These are phyloP conservation scores for Caenorhabditis afra DNA, from an alignment of 2,888 invertebrate genomes.

Conservation along the genomic window DNA sequence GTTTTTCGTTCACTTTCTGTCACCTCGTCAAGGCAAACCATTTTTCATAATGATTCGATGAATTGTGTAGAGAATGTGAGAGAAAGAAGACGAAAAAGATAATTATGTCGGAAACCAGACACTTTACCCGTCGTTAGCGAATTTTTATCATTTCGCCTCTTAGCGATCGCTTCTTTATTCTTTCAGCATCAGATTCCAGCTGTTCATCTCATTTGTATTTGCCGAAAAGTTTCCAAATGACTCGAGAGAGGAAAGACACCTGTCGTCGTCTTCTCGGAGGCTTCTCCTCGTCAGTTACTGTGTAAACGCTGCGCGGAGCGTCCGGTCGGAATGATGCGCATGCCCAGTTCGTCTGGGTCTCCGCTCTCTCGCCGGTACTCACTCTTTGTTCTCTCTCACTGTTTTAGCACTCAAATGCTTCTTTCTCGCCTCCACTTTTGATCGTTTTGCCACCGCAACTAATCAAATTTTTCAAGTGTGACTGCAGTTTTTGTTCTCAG, in stretches of 20 bases:
- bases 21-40: slow-evolving; percentile 39
- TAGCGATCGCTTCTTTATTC: too few species aligned
- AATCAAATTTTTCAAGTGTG: background rate
- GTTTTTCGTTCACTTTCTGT: slow-evolving; percentile 31
- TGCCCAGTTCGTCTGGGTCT: slow-evolving; percentile 30
- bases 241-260: background rate
- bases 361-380: slow-evolving; percentile 7
- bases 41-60: slow-evolving; percentile 39
- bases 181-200: background rate
- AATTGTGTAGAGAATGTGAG: slow-evolving; percentile 1
- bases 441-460: slow-evolving; percentile 17
- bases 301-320: slow-evolving; percentile 25
- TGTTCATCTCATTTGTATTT: background rate
- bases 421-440: slow-evolving; percentile 10
- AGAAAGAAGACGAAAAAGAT: background rate
- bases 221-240: background rate
- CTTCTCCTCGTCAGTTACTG: slow-evolving; percentile 12
- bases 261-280: background rate
- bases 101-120: slow-evolving; percentile 28
- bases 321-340: slow-evolving; percentile 37
- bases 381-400: slow-evolving; percentile 17
- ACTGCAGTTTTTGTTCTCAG: background rate
- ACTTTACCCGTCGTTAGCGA: slow-evolving; percentile 6
- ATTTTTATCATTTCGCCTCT: slow-evolving; percentile 7
- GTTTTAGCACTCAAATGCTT: slow-evolving; percentile 31